Percentiles rank a stretch among this genome's conserved stretches.
Conservation (phyloP, 30 jellyfish, hydroid and myxozoan species). For the Mastigias papua region DNA sequence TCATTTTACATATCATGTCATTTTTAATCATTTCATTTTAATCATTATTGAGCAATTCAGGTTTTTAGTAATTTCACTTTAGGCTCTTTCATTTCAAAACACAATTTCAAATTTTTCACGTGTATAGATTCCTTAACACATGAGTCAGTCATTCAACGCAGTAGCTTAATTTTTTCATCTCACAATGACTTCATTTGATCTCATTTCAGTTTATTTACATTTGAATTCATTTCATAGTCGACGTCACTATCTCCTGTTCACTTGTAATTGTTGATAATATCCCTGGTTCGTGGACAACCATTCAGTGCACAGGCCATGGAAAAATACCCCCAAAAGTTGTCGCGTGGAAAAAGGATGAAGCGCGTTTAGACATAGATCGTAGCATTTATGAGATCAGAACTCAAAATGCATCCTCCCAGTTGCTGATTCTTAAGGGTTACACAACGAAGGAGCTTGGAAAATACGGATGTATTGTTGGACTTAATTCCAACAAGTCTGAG, state of each 20-base stretch:
- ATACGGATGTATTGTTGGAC: slow-evolving; percentile 80
- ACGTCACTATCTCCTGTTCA: slow-evolving; percentile 65
- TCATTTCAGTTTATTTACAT: slow-evolving; percentile 2
- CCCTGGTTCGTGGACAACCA: slow-evolving; percentile 82
- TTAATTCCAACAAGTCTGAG: slow-evolving; percentile 53
- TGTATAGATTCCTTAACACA: background rate
- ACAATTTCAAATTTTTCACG: background rate
- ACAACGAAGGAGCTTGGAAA: slow-evolving; percentile 72
- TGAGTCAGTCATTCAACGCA: background rate
- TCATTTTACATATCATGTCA: too few relatives aligned
- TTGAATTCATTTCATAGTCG: slow-evolving; percentile 62
- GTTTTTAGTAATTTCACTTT: too few relatives aligned
- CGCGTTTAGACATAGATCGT: slow-evolving; percentile 25
- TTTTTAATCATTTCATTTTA: too few relatives aligned
- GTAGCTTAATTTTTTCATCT: background rate
- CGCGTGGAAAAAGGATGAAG: slow-evolving; percentile 79
- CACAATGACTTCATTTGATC: background rate
- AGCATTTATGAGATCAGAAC: slow-evolving; percentile 29
- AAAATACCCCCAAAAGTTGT: slow-evolving; percentile 57
- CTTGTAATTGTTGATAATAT: slow-evolving; percentile 50
- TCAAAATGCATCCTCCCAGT: slow-evolving; percentile 39
- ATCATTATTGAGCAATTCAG: too few relatives aligned
- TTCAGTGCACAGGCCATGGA: slow-evolving; percentile 80
- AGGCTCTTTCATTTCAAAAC: background rate
- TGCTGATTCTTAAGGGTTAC: slow-evolving; percentile 53